Conservation (phyloP, 2,797 vertebrate species). For the Myotis vivesi region DNA sequence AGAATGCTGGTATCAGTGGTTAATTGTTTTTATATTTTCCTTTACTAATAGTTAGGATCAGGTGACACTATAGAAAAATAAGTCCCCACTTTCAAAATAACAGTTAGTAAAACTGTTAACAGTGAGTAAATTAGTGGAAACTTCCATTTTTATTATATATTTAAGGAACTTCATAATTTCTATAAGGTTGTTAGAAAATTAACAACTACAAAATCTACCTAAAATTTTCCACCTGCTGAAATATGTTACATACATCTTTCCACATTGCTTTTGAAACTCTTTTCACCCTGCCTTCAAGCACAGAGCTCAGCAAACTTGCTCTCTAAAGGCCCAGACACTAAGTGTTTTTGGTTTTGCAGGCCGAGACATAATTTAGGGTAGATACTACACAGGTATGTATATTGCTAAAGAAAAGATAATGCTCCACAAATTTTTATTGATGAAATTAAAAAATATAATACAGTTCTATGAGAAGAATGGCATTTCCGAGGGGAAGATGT, state of each 20-base stretch:
- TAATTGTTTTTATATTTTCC: not conserved
- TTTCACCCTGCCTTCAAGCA: not conserved
- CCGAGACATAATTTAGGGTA: not conserved
- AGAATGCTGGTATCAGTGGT: not conserved
- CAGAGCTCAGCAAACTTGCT: not conserved
- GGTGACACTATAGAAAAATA: not conserved
- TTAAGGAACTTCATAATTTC: not conserved
- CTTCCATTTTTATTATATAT: not conserved
- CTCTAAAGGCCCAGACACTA: not conserved
- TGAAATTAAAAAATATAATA: not conserved
- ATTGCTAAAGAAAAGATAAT: not conserved
- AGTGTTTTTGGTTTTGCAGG: not conserved
- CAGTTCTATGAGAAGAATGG: not conserved
- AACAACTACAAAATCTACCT: not conserved
- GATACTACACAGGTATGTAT: not conserved
- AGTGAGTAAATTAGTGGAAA: not conserved
- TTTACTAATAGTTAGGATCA: not conserved
- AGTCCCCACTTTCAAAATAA: not conserved
- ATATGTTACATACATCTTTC: not conserved
- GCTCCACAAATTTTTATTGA: not conserved
- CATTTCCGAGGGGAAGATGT: not conserved
- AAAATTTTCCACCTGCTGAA: not conserved
- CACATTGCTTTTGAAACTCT: not conserved
- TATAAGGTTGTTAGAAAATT: not conserved
- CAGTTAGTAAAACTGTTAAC: no score